Conservation (phyloP, 2,888 invertebrate species). For the Anthrax anthrax region DNA sequence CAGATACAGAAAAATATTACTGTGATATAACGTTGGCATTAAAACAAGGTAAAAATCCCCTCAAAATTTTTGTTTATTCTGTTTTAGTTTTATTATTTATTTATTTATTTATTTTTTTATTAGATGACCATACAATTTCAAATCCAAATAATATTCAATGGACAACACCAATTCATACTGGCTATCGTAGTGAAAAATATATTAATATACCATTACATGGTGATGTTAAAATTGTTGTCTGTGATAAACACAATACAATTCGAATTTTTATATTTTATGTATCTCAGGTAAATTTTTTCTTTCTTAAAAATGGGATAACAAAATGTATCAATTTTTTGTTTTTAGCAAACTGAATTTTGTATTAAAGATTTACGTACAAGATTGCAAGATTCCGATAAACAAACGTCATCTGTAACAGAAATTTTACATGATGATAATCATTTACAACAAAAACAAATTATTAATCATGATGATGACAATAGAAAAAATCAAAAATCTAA, state of each 20-base stretch:
- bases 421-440: no score
- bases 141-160: conserved; percentile 25
- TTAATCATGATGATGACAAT: neutral
- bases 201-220: conserved; percentile 44
- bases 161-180: conserved; percentile 38
- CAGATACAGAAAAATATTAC: conserved; percentile 38
- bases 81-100: neutral
- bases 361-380: conserved; percentile 32
- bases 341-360: conserved; percentile 28
- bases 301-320: no score
- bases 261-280: conserved; percentile 28
- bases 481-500: neutral
- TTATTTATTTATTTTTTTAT: no score
- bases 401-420: no score
- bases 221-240: conserved; percentile 37
- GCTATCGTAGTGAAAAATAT: conserved; percentile 40
- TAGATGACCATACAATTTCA: no score
- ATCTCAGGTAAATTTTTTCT: conserved; percentile 18
- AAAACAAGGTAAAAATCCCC: conserved; percentile 23
- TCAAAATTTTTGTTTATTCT: no score
- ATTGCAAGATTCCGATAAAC: conserved; percentile 14
- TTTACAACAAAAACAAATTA: no score
- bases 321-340: conserved; percentile 3
- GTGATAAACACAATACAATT: conserved; percentile 29
- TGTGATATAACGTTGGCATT: conserved; percentile 32